phyloP scores from a whole-genome alignment of 2,113 vertebrate species.

The Terrapene triunguis region DNA sequence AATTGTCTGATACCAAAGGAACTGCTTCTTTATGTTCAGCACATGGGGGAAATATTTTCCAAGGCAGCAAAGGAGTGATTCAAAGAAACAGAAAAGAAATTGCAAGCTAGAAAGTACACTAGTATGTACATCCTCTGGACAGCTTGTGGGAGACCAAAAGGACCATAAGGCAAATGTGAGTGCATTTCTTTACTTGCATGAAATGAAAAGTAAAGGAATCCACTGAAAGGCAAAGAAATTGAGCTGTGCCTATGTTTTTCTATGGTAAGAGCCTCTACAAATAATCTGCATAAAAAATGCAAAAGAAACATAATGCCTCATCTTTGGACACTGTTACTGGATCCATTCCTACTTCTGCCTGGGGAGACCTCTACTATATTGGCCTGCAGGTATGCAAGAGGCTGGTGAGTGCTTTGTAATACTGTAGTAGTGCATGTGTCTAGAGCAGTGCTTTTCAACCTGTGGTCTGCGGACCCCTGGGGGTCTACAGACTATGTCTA shows the following conservation, averaged over 20 bases:
- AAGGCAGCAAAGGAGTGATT: accelerated
- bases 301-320: not conserved
- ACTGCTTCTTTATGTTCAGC: accelerated
- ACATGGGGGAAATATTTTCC: accelerated
- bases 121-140: not conserved
- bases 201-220: not conserved
- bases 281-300: not conserved
- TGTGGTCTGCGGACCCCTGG: not conserved
- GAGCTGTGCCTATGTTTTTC: accelerated
- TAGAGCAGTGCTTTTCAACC: not conserved
- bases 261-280: not conserved
- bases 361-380: not conserved
- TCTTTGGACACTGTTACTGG: not conserved
- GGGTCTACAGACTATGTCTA: not conserved
- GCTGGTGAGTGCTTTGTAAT: not conserved
- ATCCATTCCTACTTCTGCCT: accelerated
- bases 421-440: accelerated
- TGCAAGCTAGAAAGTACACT: not conserved
- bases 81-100: not conserved
- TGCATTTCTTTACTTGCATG: not conserved
- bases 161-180: not conserved
- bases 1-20: not conserved
- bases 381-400: accelerated
- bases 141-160: not conserved
- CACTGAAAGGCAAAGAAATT: accelerated